Base-by-base conservation (phyloP, 2,113 vertebrate species). In the Pterophyllum scalare region DNA sequence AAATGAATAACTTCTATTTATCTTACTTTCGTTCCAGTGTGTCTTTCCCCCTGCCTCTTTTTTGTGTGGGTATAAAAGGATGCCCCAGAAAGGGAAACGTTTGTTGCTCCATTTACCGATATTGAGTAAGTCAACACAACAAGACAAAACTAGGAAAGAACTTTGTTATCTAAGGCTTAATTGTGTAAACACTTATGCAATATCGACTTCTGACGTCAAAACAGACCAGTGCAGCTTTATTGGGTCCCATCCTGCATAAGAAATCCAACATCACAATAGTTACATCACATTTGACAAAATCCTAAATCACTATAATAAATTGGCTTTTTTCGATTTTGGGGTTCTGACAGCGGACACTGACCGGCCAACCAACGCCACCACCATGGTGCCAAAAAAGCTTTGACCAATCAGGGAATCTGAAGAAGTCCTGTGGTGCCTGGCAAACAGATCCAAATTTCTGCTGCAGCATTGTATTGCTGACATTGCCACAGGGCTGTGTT, bases 21-120 rank as follows among this genome's bases (percentile, higher is more conserved):
- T 87, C n/a, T 72, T 33, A 31, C 28, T 12, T 15, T n/a, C 35
- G 65, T 62, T 31, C n/a, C 31, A 72, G 28, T 38, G 3, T 33
- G 24, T 76, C 28, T 65, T 28, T 24, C 19, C 56, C 58, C 43
- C 62, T 40, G 13, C 56, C 22, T 82, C 19, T 58, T 54, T 77
- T 75, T 43, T 33, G 52, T 78, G 38, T 90, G 40, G 70, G 82
- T 92, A 86, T 87, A 87, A 92, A 94, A 90, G 85, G 59, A 12
- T 89, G 83, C 74, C 89, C 88, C 78, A 91, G 83, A 90, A 91
- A 87, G 54, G 58, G 59, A 75, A 61, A 67, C 60, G 77, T 81
- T 82, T 87, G 76, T 81, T 84, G 86, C 65, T 90, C 26, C 35
- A 57, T 86, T 81, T 65, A 35, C 75, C 20, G 80, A 79, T 79